Evolutionary conservation across 2,113 vertebrate genomes (phyloP).

Genomic region (Stegostoma tigrinum): DNA sequence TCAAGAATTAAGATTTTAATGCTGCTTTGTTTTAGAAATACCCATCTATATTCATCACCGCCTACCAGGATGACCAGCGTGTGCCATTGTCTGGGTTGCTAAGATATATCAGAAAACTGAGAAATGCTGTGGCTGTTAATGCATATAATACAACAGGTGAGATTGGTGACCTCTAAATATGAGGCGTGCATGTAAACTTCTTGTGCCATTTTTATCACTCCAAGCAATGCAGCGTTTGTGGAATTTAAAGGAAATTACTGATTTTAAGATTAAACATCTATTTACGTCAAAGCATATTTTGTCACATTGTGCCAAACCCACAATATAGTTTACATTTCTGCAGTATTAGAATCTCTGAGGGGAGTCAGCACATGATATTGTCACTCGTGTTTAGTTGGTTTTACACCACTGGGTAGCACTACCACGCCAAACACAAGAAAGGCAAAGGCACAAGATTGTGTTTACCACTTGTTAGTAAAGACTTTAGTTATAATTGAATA

Average conservation of each 20-base stretch:
- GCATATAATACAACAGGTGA: slow-evolving; percentile 45
- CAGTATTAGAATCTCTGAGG: neutral
- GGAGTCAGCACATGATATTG: neutral
- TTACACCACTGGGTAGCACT: neutral
- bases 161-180: neutral
- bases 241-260: neutral
- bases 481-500: neutral
- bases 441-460: neutral
- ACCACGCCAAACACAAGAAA: neutral
- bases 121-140: slow-evolving; percentile 57
- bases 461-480: neutral
- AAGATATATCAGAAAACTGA: slow-evolving; percentile 66
- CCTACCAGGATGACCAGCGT: slow-evolving; percentile 70
- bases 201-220: neutral
- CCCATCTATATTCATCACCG: slow-evolving; percentile 83
- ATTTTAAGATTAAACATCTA: neutral
- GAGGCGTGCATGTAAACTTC: neutral
- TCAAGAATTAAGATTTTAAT: neutral
- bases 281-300: neutral
- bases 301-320: neutral
- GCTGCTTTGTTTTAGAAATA: slow-evolving; percentile 59
- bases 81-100: slow-evolving; percentile 68
- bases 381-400: neutral
- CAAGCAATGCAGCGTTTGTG: neutral
- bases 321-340: neutral